These are phyloP conservation scores for Pseudachorutes palmiensis DNA, from an alignment of 1,140 invertebrate species.

Conservation along the genomic window DNA sequence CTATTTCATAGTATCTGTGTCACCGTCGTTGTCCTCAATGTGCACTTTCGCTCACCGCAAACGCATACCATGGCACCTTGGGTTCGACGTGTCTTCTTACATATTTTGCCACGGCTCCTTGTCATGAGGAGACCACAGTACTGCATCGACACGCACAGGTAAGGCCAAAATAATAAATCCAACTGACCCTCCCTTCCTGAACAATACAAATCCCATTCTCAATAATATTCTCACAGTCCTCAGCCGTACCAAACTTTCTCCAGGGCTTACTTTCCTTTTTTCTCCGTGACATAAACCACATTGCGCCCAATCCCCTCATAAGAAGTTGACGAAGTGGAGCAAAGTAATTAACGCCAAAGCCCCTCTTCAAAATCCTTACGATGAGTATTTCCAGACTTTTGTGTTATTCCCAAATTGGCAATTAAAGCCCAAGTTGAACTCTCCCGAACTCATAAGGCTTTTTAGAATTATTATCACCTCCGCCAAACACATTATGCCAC, in stretches of 20 bases:
- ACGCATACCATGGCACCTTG: conserved; percentile 91
- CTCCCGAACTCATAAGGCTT: too few species aligned
- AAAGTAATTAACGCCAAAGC: too few species aligned
- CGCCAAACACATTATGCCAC: too few species aligned
- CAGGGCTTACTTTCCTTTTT: not conserved
- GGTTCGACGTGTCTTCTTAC: conserved; percentile 84
- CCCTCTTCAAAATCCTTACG: not conserved
- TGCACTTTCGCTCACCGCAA: conserved; percentile 90
- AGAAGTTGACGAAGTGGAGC: too few species aligned
- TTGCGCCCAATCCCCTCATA: too few species aligned
- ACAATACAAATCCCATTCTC: too few species aligned
- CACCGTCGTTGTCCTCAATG: conserved; percentile 61
- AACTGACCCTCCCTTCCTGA: too few species aligned
- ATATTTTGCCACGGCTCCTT: conserved; percentile 74
- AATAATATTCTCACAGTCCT: too few species aligned
- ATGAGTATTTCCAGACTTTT: not conserved
- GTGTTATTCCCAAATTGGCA: too few species aligned
- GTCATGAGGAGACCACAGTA: conserved; percentile 75
- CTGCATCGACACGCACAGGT: conserved; percentile 65
- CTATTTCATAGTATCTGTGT: conserved; percentile 48
- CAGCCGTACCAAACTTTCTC: not conserved
- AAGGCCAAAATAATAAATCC: conserved; percentile 41
- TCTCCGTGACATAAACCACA: too few species aligned
- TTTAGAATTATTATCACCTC: too few species aligned
- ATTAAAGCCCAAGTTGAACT: too few species aligned